Conservation (phyloP, 2,797 vertebrate species). For the Poeciliopsis infans region DNA sequence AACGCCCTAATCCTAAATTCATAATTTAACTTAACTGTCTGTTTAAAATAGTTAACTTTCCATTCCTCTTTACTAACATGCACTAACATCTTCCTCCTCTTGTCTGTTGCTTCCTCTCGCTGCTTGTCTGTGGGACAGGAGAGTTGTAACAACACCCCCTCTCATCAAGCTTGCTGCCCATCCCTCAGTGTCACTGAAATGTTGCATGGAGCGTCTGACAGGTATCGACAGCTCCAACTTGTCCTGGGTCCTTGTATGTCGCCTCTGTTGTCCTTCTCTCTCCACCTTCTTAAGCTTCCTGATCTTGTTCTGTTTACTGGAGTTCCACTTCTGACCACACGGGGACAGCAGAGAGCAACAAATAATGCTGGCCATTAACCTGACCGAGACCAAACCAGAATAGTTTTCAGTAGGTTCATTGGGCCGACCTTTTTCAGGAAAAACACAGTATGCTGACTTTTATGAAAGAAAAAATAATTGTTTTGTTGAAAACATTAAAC, state of each 20-base stretch:
- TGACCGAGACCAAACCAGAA: not conserved
- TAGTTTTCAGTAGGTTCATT: not conserved
- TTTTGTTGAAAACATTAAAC: not conserved
- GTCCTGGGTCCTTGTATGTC: slow-evolving; percentile 10
- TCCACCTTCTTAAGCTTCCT: not conserved
- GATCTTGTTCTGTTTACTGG: slow-evolving; percentile 16
- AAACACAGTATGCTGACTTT: not conserved
- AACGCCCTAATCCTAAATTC: slow-evolving; percentile 1
- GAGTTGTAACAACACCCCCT: slow-evolving; percentile 78
- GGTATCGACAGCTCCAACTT: slow-evolving; percentile 64
- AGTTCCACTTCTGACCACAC: slow-evolving; percentile 62
- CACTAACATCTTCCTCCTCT: slow-evolving; percentile 52
- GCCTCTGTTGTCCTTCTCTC: not conserved
- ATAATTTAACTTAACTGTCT: not conserved
- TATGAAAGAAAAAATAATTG: not conserved
- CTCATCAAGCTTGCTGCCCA: slow-evolving; percentile 80
- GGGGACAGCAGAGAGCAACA: slow-evolving; percentile 75
- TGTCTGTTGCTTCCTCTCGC: slow-evolving; percentile 50
- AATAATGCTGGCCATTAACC: slow-evolving; percentile 25
- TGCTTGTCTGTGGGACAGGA: slow-evolving; percentile 69
- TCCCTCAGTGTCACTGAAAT: slow-evolving; percentile 80
- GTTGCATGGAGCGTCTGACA: slow-evolving; percentile 79
- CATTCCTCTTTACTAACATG: slow-evolving; percentile 55
- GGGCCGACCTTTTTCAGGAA: not conserved
- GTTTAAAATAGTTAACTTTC: slow-evolving; percentile 10